A percentile compares a stretch with the other conserved stretches of the same genome.
phyloP scores from a whole-genome alignment of 2,888 invertebrate genomes.

The Seira ritae region DNA sequence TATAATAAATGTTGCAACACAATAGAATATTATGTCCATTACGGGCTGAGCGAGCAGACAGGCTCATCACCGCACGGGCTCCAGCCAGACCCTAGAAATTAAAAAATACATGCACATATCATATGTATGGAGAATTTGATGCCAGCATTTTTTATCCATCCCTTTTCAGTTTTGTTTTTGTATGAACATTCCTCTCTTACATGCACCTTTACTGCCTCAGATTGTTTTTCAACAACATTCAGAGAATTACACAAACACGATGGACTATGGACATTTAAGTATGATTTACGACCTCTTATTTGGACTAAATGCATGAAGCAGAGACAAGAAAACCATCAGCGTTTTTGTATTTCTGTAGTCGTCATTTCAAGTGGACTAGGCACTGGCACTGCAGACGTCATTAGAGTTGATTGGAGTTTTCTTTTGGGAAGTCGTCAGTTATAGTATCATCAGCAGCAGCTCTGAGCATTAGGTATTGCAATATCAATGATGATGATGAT shows the following conservation, averaged over 20 bases:
- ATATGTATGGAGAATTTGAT: background rate
- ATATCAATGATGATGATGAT: background rate
- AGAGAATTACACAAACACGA: conserved; percentile 34
- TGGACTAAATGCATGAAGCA: conserved; percentile 29
- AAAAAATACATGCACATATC: conserved; percentile 24
- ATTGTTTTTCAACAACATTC: conserved; percentile 25
- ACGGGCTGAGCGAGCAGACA: background rate
- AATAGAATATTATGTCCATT: conserved; percentile 6
- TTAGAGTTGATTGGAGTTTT: conserved; percentile 11
- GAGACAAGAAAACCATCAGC: conserved; percentile 19
- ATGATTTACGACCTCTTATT: conserved; percentile 48
- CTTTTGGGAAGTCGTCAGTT: background rate
- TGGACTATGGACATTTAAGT: conserved; percentile 39
- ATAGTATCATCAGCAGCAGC: background rate
- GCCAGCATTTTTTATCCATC: background rate
- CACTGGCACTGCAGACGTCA: conserved; percentile 14
- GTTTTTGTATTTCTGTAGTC: background rate
- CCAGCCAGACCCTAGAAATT: conserved; percentile 23
- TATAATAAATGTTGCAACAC: conserved; percentile 18
- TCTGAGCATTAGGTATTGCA: background rate
- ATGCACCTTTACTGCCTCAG: background rate
- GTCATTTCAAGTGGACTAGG: background rate
- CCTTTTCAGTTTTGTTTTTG: conserved; percentile 25
- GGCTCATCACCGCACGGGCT: conserved; percentile 25
- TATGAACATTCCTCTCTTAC: conserved; percentile 23